Evolutionary conservation across 2,113 vertebrate species (phyloP).

Genomic region (Nothocercus nigrocapillus): DNA sequence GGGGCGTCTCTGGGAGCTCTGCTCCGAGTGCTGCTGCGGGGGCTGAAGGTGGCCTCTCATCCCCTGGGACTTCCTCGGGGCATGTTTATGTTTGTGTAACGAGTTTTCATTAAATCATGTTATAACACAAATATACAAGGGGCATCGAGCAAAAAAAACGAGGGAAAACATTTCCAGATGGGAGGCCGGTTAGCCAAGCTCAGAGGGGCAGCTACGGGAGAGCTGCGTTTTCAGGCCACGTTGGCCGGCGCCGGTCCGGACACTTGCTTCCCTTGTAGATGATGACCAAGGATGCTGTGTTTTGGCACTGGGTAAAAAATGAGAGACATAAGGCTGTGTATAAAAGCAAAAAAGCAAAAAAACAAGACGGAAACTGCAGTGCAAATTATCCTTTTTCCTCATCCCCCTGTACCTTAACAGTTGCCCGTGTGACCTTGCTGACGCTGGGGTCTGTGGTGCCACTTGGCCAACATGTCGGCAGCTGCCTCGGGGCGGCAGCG

Average conservation of each 20-base stretch:
- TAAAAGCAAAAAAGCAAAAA: not conserved
- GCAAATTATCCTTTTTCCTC: not conserved
- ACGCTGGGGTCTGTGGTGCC: not conserved
- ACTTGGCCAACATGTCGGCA: not conserved
- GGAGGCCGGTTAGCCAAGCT: not conserved
- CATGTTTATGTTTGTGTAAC: not conserved
- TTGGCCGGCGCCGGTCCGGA: not conserved
- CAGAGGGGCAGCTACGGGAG: not conserved
- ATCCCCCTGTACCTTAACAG: not conserved
- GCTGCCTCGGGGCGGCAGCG: not conserved
- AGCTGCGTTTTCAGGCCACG: not conserved
- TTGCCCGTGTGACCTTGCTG: not conserved
- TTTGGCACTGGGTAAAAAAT: not conserved
- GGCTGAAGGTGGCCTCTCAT: not conserved
- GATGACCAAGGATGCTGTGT: not conserved
- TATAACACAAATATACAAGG: not conserved
- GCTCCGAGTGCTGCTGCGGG: not conserved
- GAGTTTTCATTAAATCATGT: not conserved
- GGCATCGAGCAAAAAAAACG: not conserved
- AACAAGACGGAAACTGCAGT: too few species aligned
- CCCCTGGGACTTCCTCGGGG: not conserved
- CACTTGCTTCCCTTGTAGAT: not conserved
- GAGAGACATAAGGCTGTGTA: not conserved
- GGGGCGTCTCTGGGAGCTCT: too few species aligned
- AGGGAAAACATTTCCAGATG: not conserved